phyloP scores from a whole-genome alignment of 2,113 vertebrate genomes.

The Coptodon rendalli region DNA sequence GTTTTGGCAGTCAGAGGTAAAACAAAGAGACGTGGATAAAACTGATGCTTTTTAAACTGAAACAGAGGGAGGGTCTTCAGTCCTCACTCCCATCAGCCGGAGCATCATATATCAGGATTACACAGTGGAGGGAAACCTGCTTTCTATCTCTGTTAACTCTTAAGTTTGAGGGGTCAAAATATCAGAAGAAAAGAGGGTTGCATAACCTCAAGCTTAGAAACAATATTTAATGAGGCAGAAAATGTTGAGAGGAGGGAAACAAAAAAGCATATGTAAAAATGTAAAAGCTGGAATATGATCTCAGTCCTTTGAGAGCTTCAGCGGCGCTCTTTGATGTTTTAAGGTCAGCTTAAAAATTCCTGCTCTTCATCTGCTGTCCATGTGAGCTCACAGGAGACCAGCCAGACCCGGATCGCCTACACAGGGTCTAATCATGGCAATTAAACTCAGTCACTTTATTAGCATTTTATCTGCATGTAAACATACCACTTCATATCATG shows the following conservation, averaged over 20 bases:
- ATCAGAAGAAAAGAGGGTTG: accelerated
- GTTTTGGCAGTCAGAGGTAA: neutral
- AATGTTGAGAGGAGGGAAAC: neutral
- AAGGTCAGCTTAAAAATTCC: conserved; percentile 35
- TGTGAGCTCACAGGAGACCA: neutral
- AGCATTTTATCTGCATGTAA: neutral
- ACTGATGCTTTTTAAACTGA: neutral
- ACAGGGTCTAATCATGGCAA: neutral
- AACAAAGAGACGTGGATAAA: neutral
- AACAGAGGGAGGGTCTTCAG: neutral
- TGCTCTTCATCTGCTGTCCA: conserved; percentile 53
- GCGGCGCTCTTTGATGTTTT: conserved; percentile 20
- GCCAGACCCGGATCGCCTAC: neutral
- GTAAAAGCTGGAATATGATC: neutral
- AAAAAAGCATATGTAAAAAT: neutral
- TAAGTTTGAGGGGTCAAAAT: neutral
- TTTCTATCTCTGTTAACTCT: neutral
- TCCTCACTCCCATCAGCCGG: neutral
- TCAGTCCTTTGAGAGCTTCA: neutral
- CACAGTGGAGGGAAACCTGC: neutral
- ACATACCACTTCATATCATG: neutral
- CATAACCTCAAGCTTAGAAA: neutral
- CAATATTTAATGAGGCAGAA: neutral
- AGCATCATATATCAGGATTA: neutral
- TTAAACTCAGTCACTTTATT: neutral